Percentiles rank a stretch among this genome's conserved stretches.
Conservation (phyloP, 2,888 invertebrate species). For the Biston betularia region DNA sequence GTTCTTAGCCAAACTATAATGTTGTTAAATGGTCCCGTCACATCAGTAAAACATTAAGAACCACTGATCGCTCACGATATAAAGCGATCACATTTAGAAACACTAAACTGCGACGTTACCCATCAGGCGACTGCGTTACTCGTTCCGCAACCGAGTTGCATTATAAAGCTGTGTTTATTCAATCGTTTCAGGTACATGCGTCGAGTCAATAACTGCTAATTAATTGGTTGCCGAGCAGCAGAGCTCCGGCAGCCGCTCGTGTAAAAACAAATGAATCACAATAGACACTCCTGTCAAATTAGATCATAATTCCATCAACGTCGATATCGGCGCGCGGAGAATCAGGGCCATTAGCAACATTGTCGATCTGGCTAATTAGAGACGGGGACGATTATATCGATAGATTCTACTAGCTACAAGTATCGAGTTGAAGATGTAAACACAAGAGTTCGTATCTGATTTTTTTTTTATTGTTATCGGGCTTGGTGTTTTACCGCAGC, state of each 20-base stretch:
- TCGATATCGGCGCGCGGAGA: conserved; percentile 22
- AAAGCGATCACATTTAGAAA: neutral
- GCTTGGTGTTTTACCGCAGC: too few species aligned
- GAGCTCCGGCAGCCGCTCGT: neutral
- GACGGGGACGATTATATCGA: neutral
- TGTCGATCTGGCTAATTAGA: conserved; percentile 32
- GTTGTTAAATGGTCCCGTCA: too few species aligned
- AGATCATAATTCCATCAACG: conserved; percentile 32
- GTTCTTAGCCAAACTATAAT: too few species aligned
- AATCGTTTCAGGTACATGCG: too few species aligned
- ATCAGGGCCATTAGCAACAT: conserved; percentile 36
- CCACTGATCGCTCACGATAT: too few species aligned
- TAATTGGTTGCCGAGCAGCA: conserved; percentile 5
- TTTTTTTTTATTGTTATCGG: too few species aligned
- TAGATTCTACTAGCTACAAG: neutral
- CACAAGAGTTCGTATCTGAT: neutral
- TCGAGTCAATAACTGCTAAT: neutral
- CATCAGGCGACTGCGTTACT: neutral
- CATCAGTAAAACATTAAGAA: too few species aligned
- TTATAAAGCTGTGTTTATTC: neutral
- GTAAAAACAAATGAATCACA: conserved; percentile 25
- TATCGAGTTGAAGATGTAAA: neutral
- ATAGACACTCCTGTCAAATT: conserved; percentile 31
- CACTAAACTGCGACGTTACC: neutral
- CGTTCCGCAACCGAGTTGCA: too few species aligned